Evolutionary conservation across 2,797 vertebrate species (phyloP).

Genomic region (Sebastes nivosus): DNA sequence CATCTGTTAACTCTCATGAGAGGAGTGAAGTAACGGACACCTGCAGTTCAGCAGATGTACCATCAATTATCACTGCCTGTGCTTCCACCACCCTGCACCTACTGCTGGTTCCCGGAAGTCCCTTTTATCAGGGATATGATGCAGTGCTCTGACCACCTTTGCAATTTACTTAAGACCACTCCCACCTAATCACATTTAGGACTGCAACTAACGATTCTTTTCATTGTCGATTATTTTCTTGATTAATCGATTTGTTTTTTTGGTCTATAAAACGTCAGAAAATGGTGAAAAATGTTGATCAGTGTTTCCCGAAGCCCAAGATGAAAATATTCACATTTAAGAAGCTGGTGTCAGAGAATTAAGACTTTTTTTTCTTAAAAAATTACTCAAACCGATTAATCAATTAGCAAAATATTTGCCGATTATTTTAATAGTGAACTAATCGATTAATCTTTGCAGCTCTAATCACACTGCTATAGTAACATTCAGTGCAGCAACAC

Average conservation of each 20-base stretch:
- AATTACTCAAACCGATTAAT: too few relatives aligned
- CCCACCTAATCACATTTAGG: too few relatives aligned
- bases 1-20: conserved; percentile 79
- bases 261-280: background rate
- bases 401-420: accelerated
- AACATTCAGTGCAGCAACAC: conserved; percentile 5
- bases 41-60: conserved; percentile 84
- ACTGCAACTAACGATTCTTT: background rate
- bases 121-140: conserved; percentile 9
- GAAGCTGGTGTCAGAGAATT: too few relatives aligned
- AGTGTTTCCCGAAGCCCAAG: background rate
- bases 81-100: conserved; percentile 54
- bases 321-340: background rate
- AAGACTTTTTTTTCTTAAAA: too few relatives aligned
- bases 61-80: conserved; percentile 80
- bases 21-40: conserved; percentile 77
- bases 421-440: background rate
- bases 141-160: background rate
- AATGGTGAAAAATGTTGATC: too few relatives aligned
- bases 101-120: conserved; percentile 38
- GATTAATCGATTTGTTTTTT: background rate
- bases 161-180: background rate
- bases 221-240: background rate
- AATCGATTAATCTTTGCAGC: background rate
- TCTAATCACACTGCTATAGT: background rate